phyloP scores from a whole-genome alignment of 2,888 invertebrate genomes.

The Lamellibrachia satsuma region DNA sequence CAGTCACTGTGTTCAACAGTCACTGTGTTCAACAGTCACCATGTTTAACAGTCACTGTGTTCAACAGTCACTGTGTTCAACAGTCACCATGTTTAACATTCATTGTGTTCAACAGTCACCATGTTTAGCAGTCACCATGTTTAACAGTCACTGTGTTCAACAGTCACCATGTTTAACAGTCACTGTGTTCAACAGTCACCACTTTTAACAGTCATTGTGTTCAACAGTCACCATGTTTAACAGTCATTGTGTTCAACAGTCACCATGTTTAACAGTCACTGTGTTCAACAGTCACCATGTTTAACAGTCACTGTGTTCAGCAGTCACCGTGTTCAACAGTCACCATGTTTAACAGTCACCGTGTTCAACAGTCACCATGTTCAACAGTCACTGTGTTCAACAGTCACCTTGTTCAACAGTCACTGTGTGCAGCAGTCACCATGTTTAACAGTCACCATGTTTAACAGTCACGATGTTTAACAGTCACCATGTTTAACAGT shows the following conservation, averaged over 20 bases:
- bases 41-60: neutral
- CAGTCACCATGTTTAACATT: neutral
- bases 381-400: neutral
- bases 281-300: neutral
- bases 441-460: neutral
- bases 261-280: neutral
- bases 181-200: neutral
- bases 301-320: neutral
- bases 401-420: neutral
- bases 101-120: neutral
- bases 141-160: neutral
- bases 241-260: neutral
- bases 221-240: neutral
- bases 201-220: neutral
- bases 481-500: neutral
- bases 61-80: neutral
- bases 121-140: neutral
- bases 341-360: neutral
- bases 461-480: neutral
- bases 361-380: neutral
- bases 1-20: neutral
- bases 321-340: neutral
- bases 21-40: neutral
- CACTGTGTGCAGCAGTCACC: neutral
- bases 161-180: neutral